phyloP scores from a whole-genome alignment of 2,888 invertebrate species.

The Dicranocentrus wangi region DNA sequence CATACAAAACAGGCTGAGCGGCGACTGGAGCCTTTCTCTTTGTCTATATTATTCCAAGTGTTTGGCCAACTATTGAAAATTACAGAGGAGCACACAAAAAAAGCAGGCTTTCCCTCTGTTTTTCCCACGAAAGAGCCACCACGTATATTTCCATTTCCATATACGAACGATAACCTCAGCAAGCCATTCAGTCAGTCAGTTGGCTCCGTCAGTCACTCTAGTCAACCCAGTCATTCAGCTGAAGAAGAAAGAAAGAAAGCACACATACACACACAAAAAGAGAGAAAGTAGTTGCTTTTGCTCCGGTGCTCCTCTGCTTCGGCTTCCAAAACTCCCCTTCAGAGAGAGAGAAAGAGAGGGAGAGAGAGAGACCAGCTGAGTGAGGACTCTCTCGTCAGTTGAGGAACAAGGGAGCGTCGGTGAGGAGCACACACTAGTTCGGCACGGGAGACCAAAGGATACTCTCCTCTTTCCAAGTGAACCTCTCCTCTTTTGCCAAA shows the following conservation, averaged over 20 bases:
- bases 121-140: conserved; percentile 18
- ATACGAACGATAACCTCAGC: conserved; percentile 34
- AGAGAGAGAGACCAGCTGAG: conserved; percentile 1
- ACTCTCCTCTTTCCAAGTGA: background rate
- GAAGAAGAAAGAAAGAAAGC: conserved; percentile 5
- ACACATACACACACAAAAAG: too few relatives aligned
- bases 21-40: background rate
- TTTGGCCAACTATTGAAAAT: conserved; percentile 15
- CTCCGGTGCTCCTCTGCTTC: background rate
- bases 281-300: background rate
- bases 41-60: conserved; percentile 16
- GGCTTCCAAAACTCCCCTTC: background rate
- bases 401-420: conserved; percentile 12
- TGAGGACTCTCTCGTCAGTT: conserved; percentile 23
- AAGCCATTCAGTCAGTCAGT: conserved; percentile 35
- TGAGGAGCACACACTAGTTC: too few relatives aligned
- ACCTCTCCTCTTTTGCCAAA: conserved; percentile 1
- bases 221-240: conserved; percentile 33
- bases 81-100: background rate
- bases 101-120: background rate
- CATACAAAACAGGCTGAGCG: conserved; percentile 3
- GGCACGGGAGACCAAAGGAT: background rate
- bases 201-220: conserved; percentile 28
- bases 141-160: background rate
- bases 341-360: background rate